Conservation (phyloP, 2,797 vertebrate species). For the Eulemur rubriventer region DNA sequence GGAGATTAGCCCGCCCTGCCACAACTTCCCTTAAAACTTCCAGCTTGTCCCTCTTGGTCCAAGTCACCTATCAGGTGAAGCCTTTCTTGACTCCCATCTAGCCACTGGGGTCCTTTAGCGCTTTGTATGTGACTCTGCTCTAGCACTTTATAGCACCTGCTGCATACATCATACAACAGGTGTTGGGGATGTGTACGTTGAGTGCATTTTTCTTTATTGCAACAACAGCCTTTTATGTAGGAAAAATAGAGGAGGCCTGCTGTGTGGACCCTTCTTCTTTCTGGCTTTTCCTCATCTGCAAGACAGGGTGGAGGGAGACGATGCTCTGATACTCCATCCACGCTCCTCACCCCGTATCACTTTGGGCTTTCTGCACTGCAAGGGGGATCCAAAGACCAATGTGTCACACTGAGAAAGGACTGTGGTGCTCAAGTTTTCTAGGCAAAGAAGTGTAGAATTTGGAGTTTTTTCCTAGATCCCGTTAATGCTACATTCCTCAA, state of each 20-base stretch:
- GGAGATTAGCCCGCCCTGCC: background rate
- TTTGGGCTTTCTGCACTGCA: background rate
- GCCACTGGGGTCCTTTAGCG: background rate
- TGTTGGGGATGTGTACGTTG: background rate
- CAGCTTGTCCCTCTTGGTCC: background rate
- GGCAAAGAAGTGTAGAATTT: background rate
- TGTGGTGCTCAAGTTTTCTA: background rate
- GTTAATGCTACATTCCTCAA: background rate
- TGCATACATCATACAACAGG: background rate
- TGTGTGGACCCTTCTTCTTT: background rate
- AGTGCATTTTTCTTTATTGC: background rate
- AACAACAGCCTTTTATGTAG: background rate
- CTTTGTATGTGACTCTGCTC: background rate
- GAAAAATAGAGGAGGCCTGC: background rate
- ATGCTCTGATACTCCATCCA: no score
- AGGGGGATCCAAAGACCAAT: background rate
- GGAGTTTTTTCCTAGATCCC: background rate
- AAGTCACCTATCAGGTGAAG: background rate
- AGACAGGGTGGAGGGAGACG: background rate
- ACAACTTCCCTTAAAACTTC: background rate
- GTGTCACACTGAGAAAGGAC: background rate
- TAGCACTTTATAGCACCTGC: background rate
- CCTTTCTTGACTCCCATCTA: background rate
- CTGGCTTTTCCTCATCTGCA: background rate
- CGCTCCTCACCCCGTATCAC: rapidly evolving